Evolutionary conservation across 2,888 invertebrate genomes (phyloP).

Genomic region (Acleris sparsana): DNA sequence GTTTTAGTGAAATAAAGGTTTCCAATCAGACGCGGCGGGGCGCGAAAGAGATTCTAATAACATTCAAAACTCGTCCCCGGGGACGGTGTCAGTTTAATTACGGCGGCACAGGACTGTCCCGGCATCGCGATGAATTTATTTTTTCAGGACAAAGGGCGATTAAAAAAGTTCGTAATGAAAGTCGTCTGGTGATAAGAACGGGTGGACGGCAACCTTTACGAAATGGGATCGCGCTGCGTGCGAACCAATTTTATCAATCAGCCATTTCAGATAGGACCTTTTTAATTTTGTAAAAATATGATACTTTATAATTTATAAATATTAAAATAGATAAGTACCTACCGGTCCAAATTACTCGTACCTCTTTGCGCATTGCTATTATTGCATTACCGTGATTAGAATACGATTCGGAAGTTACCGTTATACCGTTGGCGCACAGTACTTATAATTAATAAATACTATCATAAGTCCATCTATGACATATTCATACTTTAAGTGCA

Average conservation of each 20-base stretch:
- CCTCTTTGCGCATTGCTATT: no score
- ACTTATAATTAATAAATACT: no score
- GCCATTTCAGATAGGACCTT: not conserved
- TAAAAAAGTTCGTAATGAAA: constrained; percentile 82
- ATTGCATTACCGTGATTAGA: no score
- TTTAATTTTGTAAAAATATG: not conserved
- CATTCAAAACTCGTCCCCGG: constrained; percentile 80
- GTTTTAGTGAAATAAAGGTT: constrained; percentile 56
- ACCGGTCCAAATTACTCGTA: no score
- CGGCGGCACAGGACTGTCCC: constrained; percentile 56
- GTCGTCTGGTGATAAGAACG: constrained; percentile 68
- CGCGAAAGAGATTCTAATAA: constrained; percentile 82
- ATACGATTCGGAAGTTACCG: no score
- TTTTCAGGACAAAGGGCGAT: constrained; percentile 80
- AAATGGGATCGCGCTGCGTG: constrained; percentile 49
- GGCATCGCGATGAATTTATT: constrained; percentile 75
- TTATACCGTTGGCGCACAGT: no score
- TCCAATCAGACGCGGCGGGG: constrained; percentile 77
- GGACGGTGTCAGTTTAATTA: constrained; percentile 81
- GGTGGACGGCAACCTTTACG: constrained; percentile 58
- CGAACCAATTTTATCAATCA: constrained; percentile 24
- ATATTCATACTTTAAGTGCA: no score
- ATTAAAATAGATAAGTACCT: no score
- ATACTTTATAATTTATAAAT: no score
- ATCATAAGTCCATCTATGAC: no score